Percentiles rank a stretch among this genome's conserved stretches.
phyloP scores from a whole-genome alignment of 2,888 invertebrate genomes.

The Eumacrocentrus americanus region DNA sequence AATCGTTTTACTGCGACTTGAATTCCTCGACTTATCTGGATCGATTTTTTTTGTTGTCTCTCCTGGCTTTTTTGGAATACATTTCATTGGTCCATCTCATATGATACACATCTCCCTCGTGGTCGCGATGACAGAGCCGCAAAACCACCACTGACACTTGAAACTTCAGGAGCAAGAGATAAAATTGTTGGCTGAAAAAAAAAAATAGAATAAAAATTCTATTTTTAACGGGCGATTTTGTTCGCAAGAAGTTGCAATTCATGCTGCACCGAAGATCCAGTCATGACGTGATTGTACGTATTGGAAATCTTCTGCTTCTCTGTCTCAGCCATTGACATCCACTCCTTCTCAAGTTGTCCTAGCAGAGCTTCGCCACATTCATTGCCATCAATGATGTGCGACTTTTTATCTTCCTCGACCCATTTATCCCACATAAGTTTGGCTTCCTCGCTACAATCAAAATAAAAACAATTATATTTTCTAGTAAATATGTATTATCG shows the following conservation, averaged over 20 bases:
- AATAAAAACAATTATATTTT: not conserved
- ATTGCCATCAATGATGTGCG: constrained; percentile 40
- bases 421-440: constrained; percentile 53
- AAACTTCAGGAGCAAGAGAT: no score
- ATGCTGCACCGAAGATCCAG: constrained; percentile 39
- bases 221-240: not conserved
- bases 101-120: no score
- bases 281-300: constrained; percentile 41
- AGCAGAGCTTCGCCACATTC: constrained; percentile 45
- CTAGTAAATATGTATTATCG: not conserved
- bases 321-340: constrained; percentile 47
- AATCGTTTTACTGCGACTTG: no score
- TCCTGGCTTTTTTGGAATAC: no score
- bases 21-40: no score
- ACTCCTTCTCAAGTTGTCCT: constrained; percentile 50
- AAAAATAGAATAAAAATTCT: not conserved
- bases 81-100: no score
- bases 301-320: constrained; percentile 49
- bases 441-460: constrained; percentile 50
- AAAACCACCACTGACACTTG: no score
- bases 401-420: constrained; percentile 48
- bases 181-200: no score
- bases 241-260: constrained; percentile 34
- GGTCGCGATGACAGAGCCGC: no score
- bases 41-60: no score